Evolutionary conservation across 2,113 vertebrate species (phyloP), one percentile per base, ranked within the genome.

Genomic region (Propithecus coquereli): DNA sequence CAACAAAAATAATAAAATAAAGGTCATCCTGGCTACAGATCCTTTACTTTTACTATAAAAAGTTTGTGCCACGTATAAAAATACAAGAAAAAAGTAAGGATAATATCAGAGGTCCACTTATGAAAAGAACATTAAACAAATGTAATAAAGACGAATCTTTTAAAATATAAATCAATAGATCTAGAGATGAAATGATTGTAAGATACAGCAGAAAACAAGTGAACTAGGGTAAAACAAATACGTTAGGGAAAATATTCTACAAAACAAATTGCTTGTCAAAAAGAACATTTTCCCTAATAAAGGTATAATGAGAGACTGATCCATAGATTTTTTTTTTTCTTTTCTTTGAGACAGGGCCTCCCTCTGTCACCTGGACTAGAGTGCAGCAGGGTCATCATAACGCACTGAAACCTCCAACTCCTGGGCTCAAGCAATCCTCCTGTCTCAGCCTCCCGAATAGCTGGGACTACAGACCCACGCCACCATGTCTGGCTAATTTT

Each of bases 191-290:
- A 91, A 66, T 18, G 12, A 52, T 74, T 93, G 20, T 50, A 47
- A 83, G 32, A 83, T 63, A 25, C 59, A 63, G 40, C 23, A 63
- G n/a, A 73, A 90, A 93, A 61, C 52, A 92, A 76, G 17, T n/a
- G 66, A 90, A 61, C 17, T 37, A 87, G 13, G 59, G 23, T 82
- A 87, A 90, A 86, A 80, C 22, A 93, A 76, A 70, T 57, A 93
- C 2, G 2, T 40, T 47, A 90, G 6, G 6, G 50, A 82, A 90
- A 68, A 18, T 43, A 61, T 54, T 86, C 85, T 95, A 88, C 32
- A 79, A 84, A 84, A 92, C 63, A 87, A 87, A 94, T 30, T 73
- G 57, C 34, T 80, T 77, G 83, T 84, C 79, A 65, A 83, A 80
- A n/a, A 65, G 50, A 91, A 63, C 22, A 79, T 59, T 65, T 90